phyloP scores from a whole-genome alignment of 2,113 vertebrate species.

The Rynchops niger region DNA sequence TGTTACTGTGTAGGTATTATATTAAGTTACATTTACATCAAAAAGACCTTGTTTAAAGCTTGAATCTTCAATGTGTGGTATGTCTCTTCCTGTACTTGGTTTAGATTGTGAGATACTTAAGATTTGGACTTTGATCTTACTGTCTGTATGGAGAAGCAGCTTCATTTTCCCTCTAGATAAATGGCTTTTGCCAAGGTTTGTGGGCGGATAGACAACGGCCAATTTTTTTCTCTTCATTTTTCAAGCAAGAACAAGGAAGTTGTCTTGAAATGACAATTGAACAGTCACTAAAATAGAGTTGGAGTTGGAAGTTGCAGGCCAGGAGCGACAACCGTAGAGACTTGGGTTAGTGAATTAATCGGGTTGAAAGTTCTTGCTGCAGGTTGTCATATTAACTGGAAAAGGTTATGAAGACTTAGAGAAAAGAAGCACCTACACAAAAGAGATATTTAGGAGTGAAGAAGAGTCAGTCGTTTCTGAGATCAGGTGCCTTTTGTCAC shows the following conservation, averaged over 20 bases:
- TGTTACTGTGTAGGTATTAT: not conserved
- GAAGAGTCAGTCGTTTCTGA: not conserved
- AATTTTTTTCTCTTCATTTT: not conserved
- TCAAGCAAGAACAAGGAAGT: not conserved
- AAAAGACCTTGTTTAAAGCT: not conserved
- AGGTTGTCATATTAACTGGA: not conserved
- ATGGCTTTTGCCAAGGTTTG: not conserved
- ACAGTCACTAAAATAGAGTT: not conserved
- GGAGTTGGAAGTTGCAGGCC: not conserved
- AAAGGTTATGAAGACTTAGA: not conserved
- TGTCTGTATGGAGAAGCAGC: not conserved
- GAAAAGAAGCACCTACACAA: not conserved
- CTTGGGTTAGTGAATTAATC: not conserved
- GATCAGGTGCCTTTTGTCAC: not conserved
- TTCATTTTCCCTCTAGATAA: not conserved
- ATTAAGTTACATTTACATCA: not conserved
- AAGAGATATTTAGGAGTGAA: not conserved
- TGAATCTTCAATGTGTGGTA: not conserved
- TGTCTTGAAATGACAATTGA: not conserved
- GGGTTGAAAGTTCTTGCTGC: not conserved
- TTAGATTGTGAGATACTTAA: not conserved
- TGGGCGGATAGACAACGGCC: not conserved
- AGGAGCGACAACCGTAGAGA: not conserved
- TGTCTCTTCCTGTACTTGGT: not conserved
- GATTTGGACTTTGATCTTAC: not conserved